Conservation (phyloP, 2,888 invertebrate species). For the Rotaria macrura region DNA sequence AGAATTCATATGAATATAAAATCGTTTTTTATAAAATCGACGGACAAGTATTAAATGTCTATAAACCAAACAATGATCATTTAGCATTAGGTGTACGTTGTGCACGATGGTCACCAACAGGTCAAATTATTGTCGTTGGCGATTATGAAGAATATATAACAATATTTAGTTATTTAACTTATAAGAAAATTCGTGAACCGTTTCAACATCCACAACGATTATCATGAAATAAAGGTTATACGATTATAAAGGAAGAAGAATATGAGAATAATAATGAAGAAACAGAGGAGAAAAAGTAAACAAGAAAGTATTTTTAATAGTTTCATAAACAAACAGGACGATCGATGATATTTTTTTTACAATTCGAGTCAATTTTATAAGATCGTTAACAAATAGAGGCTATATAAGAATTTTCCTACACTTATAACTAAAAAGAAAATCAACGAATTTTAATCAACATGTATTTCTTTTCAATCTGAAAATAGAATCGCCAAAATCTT, state of each 20-base stretch:
- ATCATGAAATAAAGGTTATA: slow-evolving; percentile 26
- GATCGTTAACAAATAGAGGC: too few relatives aligned
- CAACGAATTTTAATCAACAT: too few relatives aligned
- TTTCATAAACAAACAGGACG: too few relatives aligned
- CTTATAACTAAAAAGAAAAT: too few relatives aligned
- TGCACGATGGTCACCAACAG: slow-evolving; percentile 48
- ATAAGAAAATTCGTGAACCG: slow-evolving; percentile 44
- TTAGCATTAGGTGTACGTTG: slow-evolving; percentile 48
- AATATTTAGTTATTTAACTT: slow-evolving; percentile 47
- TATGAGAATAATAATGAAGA: neutral
- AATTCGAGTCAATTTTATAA: too few relatives aligned
- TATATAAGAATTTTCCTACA: too few relatives aligned
- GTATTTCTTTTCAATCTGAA: too few relatives aligned
- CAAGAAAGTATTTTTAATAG: too few relatives aligned
- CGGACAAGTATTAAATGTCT: slow-evolving; percentile 48
- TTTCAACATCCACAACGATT: slow-evolving; percentile 39
- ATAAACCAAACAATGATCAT: slow-evolving; percentile 42
- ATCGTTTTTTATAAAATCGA: slow-evolving; percentile 41
- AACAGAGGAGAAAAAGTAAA: neutral
- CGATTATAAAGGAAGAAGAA: neutral
- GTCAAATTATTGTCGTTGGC: slow-evolving; percentile 51
- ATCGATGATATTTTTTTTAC: too few relatives aligned
- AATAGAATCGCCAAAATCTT: too few relatives aligned
- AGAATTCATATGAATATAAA: slow-evolving; percentile 39
- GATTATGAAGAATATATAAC: slow-evolving; percentile 49